These are phyloP conservation scores for Blastomussa wellsi DNA, from an alignment of 92 coral and sea anemone genomes.

Conservation along the genomic window DNA sequence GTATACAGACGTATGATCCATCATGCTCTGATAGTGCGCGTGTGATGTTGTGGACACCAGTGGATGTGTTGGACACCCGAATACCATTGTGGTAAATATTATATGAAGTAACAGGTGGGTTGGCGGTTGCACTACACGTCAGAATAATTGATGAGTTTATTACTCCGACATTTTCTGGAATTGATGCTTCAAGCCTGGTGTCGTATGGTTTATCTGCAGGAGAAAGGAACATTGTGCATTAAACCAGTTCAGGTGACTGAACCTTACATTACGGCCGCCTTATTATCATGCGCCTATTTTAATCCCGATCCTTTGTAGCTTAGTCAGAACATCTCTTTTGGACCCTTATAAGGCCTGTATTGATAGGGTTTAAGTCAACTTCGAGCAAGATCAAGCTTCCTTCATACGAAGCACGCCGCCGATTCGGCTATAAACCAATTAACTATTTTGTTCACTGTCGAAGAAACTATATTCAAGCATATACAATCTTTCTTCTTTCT, in stretches of 20 bases:
- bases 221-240: neutral
- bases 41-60: constrained; percentile 62
- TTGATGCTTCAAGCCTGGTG: constrained; percentile 47
- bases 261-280: neutral
- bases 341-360: too few species aligned
- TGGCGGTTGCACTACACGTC: constrained; percentile 60
- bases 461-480: neutral
- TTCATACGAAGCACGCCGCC: too few species aligned
- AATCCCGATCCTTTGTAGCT: too few species aligned
- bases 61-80: constrained; percentile 41
- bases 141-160: constrained; percentile 53
- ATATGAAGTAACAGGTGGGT: constrained; percentile 57
- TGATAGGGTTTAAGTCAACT: too few species aligned
- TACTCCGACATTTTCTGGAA: constrained; percentile 40
- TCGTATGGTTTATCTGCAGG: constrained; percentile 68
- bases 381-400: too few species aligned
- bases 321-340: too few species aligned
- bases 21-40: constrained; percentile 49
- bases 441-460: neutral
- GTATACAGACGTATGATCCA: constrained; percentile 82
- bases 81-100: constrained; percentile 56
- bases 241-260: neutral
- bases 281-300: neutral
- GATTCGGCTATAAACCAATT: too few species aligned
- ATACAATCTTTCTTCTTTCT: too few species aligned